Percentiles rank a stretch among this genome's conserved stretches.
phyloP scores from a whole-genome alignment of 2,113 vertebrate genomes.

The Prionailurus viverrinus region DNA sequence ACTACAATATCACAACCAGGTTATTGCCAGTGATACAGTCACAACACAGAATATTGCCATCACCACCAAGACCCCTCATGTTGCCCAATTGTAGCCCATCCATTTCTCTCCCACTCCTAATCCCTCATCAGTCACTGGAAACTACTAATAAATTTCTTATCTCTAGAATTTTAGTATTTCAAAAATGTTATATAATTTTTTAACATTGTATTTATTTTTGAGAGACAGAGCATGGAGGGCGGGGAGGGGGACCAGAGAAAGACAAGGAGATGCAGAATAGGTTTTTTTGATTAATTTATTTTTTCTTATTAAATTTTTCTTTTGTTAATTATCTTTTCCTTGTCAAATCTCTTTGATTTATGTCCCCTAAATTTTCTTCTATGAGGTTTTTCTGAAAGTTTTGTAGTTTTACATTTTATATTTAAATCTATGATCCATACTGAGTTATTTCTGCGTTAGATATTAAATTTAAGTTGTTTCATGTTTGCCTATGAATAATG shows the following conservation, averaged over 20 bases:
- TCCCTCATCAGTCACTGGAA: too few relatives aligned
- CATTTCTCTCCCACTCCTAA: neutral
- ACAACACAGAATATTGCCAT: neutral
- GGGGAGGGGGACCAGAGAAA: too few relatives aligned
- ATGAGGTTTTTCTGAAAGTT: neutral
- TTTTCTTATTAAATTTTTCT: neutral
- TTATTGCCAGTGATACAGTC: neutral
- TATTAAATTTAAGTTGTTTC: neutral
- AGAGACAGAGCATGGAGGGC: too few relatives aligned
- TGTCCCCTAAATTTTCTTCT: neutral
- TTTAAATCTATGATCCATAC: too few relatives aligned
- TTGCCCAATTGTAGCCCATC: fast-evolving
- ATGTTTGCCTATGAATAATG: neutral
- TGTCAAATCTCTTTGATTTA: neutral
- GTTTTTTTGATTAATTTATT: too few relatives aligned
- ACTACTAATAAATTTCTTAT: neutral
- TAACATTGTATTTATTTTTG: too few relatives aligned
- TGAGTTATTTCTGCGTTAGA: neutral
- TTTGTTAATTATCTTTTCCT: neutral
- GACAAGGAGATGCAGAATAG: too few relatives aligned
- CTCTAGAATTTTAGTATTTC: too few relatives aligned
- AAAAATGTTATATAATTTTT: too few relatives aligned
- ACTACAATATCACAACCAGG: neutral
- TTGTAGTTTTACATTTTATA: too few relatives aligned
- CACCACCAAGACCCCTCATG: fast-evolving